Percentiles rank a stretch among this genome's conserved stretches.
Evolutionary conservation across 2,888 invertebrate species (phyloP).

Genomic region (Pycnomerus fuliginosus): DNA sequence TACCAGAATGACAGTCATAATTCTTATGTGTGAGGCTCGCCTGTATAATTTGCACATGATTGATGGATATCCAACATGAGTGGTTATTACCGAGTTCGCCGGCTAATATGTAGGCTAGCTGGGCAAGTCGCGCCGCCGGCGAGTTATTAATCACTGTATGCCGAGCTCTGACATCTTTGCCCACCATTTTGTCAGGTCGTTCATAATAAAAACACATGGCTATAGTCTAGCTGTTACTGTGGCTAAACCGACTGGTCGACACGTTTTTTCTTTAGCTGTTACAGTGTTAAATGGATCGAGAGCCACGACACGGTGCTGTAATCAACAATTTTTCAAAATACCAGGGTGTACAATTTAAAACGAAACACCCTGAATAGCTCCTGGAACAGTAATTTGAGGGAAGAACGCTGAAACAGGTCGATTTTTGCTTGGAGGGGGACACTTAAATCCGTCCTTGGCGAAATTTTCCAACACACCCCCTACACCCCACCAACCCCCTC

Average conservation of each 20-base stretch:
- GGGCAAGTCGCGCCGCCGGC: slow-evolving; percentile 42
- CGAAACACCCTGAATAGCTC: no score
- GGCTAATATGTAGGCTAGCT: slow-evolving; percentile 46
- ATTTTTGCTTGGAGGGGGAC: no score
- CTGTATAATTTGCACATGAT: slow-evolving; percentile 51
- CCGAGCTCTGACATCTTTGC: slow-evolving; percentile 47
- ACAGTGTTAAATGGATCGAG: no score
- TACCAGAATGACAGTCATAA: slow-evolving; percentile 51
- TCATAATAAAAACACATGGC: slow-evolving; percentile 49
- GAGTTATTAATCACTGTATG: slow-evolving; percentile 45
- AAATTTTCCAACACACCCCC: no score
- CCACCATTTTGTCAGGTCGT: slow-evolving; percentile 49
- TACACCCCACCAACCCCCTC: no score
- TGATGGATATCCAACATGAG: slow-evolving; percentile 49
- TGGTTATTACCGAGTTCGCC: slow-evolving; percentile 47
- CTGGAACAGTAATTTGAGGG: no score
- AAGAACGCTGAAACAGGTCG: no score
- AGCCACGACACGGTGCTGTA: no score
- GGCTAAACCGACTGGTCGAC: slow-evolving; percentile 1
- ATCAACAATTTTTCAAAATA: no score
- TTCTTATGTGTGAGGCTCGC: slow-evolving; percentile 49
- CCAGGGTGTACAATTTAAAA: no score
- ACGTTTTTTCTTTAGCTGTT: neutral
- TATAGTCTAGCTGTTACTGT: slow-evolving; percentile 20
- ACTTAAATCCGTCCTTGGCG: no score